These are phyloP conservation scores for Podarcis siculus DNA, from an alignment of 2,797 vertebrate species.

Conservation along the genomic window DNA sequence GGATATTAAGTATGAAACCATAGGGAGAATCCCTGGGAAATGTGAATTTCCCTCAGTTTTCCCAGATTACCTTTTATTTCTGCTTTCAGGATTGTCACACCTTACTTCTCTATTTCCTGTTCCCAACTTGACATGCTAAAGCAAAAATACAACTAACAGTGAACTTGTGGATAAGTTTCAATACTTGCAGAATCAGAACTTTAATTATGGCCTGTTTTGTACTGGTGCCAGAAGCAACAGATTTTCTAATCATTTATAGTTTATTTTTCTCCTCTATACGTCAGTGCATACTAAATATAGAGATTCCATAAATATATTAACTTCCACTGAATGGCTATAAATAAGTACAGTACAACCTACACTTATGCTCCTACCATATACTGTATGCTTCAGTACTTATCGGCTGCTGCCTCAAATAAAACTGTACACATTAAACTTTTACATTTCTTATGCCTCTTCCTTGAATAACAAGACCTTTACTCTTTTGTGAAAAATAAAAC, in stretches of 20 bases:
- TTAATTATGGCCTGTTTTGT: neutral
- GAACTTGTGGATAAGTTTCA: neutral
- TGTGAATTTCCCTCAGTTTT: neutral
- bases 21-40: neutral
- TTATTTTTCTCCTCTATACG: neutral
- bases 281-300: neutral
- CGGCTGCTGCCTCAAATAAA: neutral
- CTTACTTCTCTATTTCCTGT: neutral
- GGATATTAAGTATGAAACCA: neutral
- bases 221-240: neutral
- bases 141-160: neutral
- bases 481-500: neutral
- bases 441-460: neutral
- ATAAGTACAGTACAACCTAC: neutral
- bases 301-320: neutral
- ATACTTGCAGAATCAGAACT: neutral
- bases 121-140: neutral
- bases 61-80: neutral
- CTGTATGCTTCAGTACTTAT: neutral
- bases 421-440: neutral
- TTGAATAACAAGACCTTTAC: too few species aligned
- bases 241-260: neutral
- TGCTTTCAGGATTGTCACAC: neutral
- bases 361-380: neutral
- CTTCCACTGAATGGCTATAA: neutral